These are phyloP conservation scores for Conopomorpha cramerella DNA, from an alignment of 1,140 invertebrate species.

Conservation along the genomic window DNA sequence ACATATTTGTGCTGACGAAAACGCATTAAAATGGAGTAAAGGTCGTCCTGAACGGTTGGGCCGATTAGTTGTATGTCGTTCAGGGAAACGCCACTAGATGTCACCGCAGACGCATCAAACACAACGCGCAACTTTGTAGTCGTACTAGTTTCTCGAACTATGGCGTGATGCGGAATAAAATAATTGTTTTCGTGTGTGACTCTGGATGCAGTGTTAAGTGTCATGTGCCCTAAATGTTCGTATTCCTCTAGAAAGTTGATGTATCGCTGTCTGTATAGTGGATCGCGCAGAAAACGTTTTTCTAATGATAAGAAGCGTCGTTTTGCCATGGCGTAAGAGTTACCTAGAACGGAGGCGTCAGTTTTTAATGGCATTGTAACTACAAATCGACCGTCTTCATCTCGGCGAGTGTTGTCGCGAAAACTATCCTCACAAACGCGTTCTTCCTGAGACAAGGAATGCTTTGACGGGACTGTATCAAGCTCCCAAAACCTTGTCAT, in stretches of 20 bases:
- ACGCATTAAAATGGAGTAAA: constrained; percentile 16
- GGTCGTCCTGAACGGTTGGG: constrained; percentile 21
- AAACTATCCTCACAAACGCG: background rate
- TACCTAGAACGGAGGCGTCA: constrained; percentile 1
- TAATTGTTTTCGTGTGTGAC: background rate
- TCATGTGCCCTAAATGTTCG: constrained; percentile 25
- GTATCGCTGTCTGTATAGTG: constrained; percentile 13
- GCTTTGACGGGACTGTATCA: background rate
- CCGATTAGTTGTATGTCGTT: constrained; percentile 17
- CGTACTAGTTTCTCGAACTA: constrained; percentile 17
- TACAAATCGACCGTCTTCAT: constrained; percentile 4
- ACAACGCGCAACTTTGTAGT: constrained; percentile 27
- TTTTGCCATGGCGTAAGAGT: constrained; percentile 5
- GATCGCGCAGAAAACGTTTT: constrained; percentile 7
- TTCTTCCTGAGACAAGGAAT: background rate
- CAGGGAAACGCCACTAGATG: constrained; percentile 11
- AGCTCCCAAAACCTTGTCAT: background rate
- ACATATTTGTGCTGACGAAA: constrained; percentile 15
- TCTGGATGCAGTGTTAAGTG: constrained; percentile 1
- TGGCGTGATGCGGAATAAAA: constrained; percentile 42
- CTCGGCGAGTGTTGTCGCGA: background rate
- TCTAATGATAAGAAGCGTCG: constrained; percentile 7
- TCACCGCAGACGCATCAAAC: constrained; percentile 18
- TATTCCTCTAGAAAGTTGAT: constrained; percentile 27
- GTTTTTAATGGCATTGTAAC: constrained; percentile 8